phyloP scores from a whole-genome alignment of 2,888 invertebrate genomes.

The Copidosoma aretas region DNA sequence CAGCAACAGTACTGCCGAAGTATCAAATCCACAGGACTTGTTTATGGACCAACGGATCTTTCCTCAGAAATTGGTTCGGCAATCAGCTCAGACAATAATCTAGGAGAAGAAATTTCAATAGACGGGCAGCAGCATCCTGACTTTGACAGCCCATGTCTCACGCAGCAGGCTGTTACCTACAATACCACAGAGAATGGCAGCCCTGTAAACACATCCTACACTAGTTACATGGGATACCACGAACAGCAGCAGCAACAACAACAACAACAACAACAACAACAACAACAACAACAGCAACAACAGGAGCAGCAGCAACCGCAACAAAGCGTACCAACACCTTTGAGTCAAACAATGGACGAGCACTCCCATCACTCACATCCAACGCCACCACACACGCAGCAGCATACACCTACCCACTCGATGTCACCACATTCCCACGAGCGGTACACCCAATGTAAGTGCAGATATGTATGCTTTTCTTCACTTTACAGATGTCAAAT shows the following conservation, averaged over 20 bases:
- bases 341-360: slow-evolving; percentile 55
- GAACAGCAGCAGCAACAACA: slow-evolving; percentile 51
- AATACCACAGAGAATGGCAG: slow-evolving; percentile 63
- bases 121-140: slow-evolving; percentile 74
- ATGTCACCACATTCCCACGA: slow-evolving; percentile 61
- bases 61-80: slow-evolving; percentile 81
- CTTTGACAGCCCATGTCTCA: slow-evolving; percentile 70
- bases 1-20: slow-evolving; percentile 62
- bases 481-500: too few relatives aligned
- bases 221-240: slow-evolving; percentile 58
- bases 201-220: slow-evolving; percentile 56
- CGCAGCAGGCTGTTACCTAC: slow-evolving; percentile 64
- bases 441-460: slow-evolving; percentile 50
- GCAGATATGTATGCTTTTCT: too few relatives aligned
- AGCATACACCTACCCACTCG: slow-evolving; percentile 58
- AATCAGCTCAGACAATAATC: slow-evolving; percentile 73
- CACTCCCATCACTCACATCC: slow-evolving; percentile 59
- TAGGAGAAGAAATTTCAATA: slow-evolving; percentile 68
- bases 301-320: slow-evolving; percentile 52
- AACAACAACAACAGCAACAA: slow-evolving; percentile 47
- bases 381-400: slow-evolving; percentile 58
- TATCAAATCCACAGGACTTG: slow-evolving; percentile 63
- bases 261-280: slow-evolving; percentile 57
- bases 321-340: slow-evolving; percentile 57
- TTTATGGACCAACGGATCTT: slow-evolving; percentile 75